phyloP scores from a whole-genome alignment of 2,113 vertebrate species.

The Calypte anna region DNA sequence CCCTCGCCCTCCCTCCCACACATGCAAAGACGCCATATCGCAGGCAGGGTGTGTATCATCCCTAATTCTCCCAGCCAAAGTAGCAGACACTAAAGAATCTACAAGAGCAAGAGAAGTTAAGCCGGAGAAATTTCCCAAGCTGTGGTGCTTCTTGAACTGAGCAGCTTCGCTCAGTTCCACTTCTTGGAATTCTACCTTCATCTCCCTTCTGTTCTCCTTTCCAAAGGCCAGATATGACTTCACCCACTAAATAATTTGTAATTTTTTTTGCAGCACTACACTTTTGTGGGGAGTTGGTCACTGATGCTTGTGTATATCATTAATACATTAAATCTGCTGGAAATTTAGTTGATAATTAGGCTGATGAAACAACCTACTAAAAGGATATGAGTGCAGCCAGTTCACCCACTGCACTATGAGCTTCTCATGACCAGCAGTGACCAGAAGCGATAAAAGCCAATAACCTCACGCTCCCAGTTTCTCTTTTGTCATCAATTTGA shows the following conservation, averaged over 20 bases:
- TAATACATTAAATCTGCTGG: not conserved
- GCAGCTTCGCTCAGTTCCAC: not conserved
- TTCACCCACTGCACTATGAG: not conserved
- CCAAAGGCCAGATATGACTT: not conserved
- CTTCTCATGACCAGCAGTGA: not conserved
- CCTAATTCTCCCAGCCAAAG: not conserved
- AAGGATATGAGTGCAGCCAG: not conserved
- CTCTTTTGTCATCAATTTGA: not conserved
- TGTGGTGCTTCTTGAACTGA: not conserved
- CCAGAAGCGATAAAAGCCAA: not conserved
- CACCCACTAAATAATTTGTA: not conserved
- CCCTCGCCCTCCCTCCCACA: not conserved
- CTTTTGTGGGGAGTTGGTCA: not conserved
- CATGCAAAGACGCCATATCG: not conserved
- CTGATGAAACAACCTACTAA: not conserved
- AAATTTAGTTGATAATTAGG: not conserved
- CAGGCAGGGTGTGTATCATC: not conserved
- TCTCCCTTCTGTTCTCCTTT: not conserved
- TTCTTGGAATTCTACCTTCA: not conserved
- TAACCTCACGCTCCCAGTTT: not conserved
- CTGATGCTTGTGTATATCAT: not conserved
- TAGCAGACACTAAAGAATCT: not conserved
- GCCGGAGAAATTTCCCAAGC: not conserved
- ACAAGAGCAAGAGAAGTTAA: not conserved
- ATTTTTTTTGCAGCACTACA: not conserved